phyloP scores from a whole-genome alignment of 1,140 invertebrate species.

The Cotesia glomerata region DNA sequence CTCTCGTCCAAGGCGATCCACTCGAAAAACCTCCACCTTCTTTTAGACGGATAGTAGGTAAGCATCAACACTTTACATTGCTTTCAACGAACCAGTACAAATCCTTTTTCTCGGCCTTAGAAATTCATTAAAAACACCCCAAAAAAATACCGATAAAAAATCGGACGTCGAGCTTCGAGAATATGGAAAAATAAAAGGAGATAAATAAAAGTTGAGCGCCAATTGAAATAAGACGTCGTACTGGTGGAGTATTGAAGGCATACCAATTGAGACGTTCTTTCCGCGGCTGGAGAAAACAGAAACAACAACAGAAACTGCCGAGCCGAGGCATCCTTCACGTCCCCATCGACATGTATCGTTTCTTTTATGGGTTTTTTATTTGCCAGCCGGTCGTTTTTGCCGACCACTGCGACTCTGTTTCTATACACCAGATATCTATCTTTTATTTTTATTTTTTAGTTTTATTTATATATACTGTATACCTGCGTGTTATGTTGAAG shows the following conservation, averaged over 20 bases:
- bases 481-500: constrained; percentile 48
- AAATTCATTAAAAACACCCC: constrained; percentile 12
- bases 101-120: constrained; percentile 20
- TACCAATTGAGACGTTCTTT: constrained; percentile 57
- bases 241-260: constrained; percentile 39
- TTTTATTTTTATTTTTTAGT: constrained; percentile 48
- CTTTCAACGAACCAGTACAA: constrained; percentile 52
- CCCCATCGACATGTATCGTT: constrained; percentile 9
- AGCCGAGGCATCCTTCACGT: not conserved
- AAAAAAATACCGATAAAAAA: not conserved
- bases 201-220: not conserved
- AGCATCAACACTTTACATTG: constrained; percentile 55
- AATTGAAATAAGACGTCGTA: constrained; percentile 29
- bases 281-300: constrained; percentile 12
- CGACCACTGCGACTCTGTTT: not conserved
- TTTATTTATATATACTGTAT: constrained; percentile 37
- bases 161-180: no score
- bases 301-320: not conserved
- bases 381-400: constrained; percentile 7
- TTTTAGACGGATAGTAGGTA: constrained; percentile 52
- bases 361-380: not conserved
- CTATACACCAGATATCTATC: not conserved
- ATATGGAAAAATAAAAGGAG: no score
- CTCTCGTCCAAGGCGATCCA: constrained; percentile 62
- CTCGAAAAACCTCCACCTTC: constrained; percentile 49